These are phyloP conservation scores for Cosmopolites sordidus DNA, from an alignment of 2,888 invertebrate genomes.

Conservation along the genomic window DNA sequence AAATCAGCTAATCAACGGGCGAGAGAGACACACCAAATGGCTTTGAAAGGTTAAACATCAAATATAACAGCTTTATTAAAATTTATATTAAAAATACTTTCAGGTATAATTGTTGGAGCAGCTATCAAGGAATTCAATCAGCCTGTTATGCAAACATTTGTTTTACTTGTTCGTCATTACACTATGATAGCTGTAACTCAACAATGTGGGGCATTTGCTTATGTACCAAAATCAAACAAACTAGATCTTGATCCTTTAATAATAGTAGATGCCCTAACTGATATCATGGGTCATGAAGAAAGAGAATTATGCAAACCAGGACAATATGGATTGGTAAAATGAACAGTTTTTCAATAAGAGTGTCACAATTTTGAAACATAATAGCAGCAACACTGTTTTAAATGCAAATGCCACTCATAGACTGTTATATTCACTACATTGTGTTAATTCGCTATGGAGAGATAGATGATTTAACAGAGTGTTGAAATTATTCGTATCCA, in stretches of 20 bases:
- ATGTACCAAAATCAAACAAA: conserved; percentile 54
- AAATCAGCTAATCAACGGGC: conserved; percentile 76
- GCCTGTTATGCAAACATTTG: conserved; percentile 81
- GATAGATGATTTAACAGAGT: too few species aligned
- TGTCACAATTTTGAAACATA: too few species aligned
- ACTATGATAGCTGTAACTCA: conserved; percentile 93
- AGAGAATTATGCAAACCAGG: conserved; percentile 94
- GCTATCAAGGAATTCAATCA: conserved; percentile 88
- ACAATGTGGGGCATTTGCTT: conserved; percentile 78
- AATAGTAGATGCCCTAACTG: conserved; percentile 84
- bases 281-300: conserved; percentile 95
- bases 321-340: conserved; percentile 64
- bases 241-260: conserved; percentile 84
- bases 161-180: conserved; percentile 86
- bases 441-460: too few species aligned
- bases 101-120: conserved; percentile 88
- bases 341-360: too few species aligned
- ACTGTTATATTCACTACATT: too few species aligned
- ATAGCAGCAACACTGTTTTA: too few species aligned
- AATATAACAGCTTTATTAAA: not conserved
- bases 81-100: conserved; percentile 16
- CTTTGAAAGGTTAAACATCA: conserved; percentile 61
- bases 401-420: too few species aligned
- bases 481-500: too few species aligned
- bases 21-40: conserved; percentile 83